Conservation (phyloP, 37 sponge, comb jelly and placozoan genomes). For the Cliona cf. orientalis region DNA sequence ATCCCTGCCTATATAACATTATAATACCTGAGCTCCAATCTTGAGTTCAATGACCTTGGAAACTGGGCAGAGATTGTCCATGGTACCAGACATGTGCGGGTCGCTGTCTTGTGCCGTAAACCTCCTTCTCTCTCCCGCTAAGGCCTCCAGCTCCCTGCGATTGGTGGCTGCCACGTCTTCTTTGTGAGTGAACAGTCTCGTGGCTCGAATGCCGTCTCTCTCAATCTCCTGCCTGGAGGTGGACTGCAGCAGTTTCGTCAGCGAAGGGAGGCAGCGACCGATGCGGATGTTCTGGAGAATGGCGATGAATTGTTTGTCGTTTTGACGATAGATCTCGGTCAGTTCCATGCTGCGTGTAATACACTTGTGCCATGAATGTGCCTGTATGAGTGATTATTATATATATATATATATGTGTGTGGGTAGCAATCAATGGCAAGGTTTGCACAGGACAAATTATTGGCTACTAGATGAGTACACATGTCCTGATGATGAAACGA, state of each 20-base stretch:
- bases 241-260: slow-evolving; percentile 23
- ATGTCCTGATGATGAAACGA: neutral
- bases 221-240: slow-evolving; percentile 67
- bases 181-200: slow-evolving; percentile 83
- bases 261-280: slow-evolving; percentile 81
- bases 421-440: too few relatives aligned
- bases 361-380: slow-evolving; percentile 69
- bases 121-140: slow-evolving; percentile 35
- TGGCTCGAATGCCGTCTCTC: slow-evolving; percentile 72
- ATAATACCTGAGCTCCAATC: slow-evolving; percentile 81
- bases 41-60: slow-evolving; percentile 62
- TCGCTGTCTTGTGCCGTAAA: slow-evolving; percentile 73
- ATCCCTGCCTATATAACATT: neutral
- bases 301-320: slow-evolving; percentile 76
- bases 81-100: slow-evolving; percentile 11
- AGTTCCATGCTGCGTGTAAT: slow-evolving; percentile 71
- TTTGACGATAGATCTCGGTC: slow-evolving; percentile 75
- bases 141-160: slow-evolving; percentile 39
- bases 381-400: too few relatives aligned
- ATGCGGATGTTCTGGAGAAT: slow-evolving; percentile 81
- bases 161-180: slow-evolving; percentile 78
- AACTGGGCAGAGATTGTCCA: slow-evolving; percentile 68
- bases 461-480: neutral
- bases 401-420: too few relatives aligned
- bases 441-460: too few relatives aligned